These are phyloP conservation scores for Tetragonula clypearis DNA, from an alignment of 1,140 invertebrate genomes.

Conservation along the genomic window DNA sequence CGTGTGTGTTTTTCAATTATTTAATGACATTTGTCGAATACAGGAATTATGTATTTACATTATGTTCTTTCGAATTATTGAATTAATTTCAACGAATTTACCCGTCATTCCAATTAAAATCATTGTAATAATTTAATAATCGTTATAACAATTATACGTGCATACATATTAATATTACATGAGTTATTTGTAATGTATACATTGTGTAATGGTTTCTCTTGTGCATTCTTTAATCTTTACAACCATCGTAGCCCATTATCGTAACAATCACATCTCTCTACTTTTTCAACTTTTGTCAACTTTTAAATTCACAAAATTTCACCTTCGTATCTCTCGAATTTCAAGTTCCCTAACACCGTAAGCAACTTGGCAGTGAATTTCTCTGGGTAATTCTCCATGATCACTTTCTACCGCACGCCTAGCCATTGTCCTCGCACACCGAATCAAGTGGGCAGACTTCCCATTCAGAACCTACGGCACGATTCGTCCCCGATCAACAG, in stretches of 20 bases:
- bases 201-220: background rate
- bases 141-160: too few species aligned
- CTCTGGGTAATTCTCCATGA: background rate
- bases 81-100: too few species aligned
- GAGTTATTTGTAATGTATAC: background rate
- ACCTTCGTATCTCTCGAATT: background rate
- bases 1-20: background rate
- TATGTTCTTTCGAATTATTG: too few species aligned
- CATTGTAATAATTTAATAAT: too few species aligned
- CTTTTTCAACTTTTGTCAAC: background rate
- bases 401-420: slow-evolving; percentile 1
- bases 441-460: background rate
- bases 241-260: background rate
- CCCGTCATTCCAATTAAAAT: too few species aligned
- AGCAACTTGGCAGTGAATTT: background rate
- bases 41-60: too few species aligned
- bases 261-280: background rate
- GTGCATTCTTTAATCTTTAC: background rate
- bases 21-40: background rate
- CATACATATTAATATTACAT: too few species aligned
- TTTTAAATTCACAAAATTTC: background rate
- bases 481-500: background rate
- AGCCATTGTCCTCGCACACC: background rate
- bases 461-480: background rate
- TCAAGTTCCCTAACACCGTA: background rate